Base-by-base conservation (phyloP, 2,797 vertebrate genomes). In the Sparus aurata region DNA sequence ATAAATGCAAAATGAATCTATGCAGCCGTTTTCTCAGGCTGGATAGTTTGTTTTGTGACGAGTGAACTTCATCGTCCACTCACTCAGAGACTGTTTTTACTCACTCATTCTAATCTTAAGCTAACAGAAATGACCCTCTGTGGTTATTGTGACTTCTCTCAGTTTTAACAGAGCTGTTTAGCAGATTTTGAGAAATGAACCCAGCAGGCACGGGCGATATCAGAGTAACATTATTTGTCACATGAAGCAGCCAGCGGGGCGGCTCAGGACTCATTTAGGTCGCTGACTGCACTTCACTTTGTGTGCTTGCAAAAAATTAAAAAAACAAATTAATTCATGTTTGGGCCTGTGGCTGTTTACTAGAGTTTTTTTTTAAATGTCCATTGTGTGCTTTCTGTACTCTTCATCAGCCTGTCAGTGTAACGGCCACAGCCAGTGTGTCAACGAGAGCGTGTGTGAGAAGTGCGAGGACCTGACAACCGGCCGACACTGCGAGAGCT, bases 391-490 rank as follows among this genome's bases (percentile, higher is more conserved):
- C 22, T 27, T 53, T 68, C 38, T 73, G 58, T 27, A 3, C 57
- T 46, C 41, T 57, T 6, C 5, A 45, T 12, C 94, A 99, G 98
- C 96, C 3, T 99, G 98, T 88, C 98, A 99, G 91, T 99, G 98
- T 68, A 99, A 99, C 0, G 98, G 98, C 20, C 98, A 99, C 95
- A 99, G 98, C 87, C 96, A 95, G 78, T 99, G 98, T 58, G 65
- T 99, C 53, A 99, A 99, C 20, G 95, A 98, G 90, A 99, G 98
- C 64, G 82, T 97, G 73, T 99, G 98, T 52, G 98, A 99, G 92
- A 96, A 96, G 89, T 99, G 98, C 68, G 97, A 98, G 83, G 97
- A 99, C 91, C 96, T 99, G 91, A 99, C 98, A 0, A 97, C 96
- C 0, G 98, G 98, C 73, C 96, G 94, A 2, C 97, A 99, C 94